Conservation (phyloP, 2,113 vertebrate species). For the Xiphorhynchus elegans region DNA sequence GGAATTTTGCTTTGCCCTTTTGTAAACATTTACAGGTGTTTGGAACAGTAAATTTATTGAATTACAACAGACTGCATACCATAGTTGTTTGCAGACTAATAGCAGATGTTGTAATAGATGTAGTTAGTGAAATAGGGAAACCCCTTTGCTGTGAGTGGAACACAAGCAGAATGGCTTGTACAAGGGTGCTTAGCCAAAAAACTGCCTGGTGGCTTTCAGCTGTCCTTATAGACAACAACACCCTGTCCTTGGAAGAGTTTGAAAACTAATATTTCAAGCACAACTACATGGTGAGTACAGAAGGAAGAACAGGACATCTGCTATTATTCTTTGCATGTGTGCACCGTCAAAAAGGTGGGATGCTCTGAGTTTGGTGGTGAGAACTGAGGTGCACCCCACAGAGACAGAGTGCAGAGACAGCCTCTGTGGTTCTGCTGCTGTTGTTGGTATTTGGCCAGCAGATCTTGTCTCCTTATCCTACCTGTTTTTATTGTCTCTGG, state of each 20-base stretch:
- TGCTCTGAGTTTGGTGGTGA: neutral
- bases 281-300: neutral
- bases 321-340: neutral
- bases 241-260: neutral
- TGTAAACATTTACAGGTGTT: neutral
- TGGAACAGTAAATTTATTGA: neutral
- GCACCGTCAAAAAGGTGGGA: neutral
- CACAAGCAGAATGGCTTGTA: neutral
- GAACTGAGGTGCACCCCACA: accelerated
- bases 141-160: accelerated
- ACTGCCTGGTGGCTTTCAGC: neutral
- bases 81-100: neutral
- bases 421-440: neutral
- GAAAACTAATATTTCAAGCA: neutral
- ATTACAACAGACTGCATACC: neutral
- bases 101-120: neutral
- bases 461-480: neutral
- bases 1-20: neutral
- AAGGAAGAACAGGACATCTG: neutral
- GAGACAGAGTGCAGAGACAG: neutral
- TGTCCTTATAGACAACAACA: neutral
- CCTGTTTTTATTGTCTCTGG: neutral
- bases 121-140: neutral
- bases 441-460: neutral
- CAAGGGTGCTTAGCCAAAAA: neutral